These are phyloP conservation scores for Idaea aversata DNA, from an alignment of 2,888 invertebrate genomes.

Conservation along the genomic window DNA sequence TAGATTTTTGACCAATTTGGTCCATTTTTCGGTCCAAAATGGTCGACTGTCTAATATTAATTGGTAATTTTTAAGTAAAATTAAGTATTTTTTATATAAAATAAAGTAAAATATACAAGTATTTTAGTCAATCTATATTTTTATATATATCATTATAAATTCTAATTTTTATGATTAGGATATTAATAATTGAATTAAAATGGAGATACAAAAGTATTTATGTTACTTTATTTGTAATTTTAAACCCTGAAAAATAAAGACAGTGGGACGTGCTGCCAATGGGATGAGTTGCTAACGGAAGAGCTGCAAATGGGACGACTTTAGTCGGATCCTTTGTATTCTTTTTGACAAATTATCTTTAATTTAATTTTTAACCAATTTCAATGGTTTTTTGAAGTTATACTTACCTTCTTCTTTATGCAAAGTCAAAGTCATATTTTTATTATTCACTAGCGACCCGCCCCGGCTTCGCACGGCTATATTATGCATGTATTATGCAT, in stretches of 20 bases:
- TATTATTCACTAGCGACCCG: too few relatives aligned
- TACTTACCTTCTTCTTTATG: too few relatives aligned
- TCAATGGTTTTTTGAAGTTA: too few relatives aligned
- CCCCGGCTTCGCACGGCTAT: too few relatives aligned
- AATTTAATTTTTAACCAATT: too few relatives aligned
- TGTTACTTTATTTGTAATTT: slow-evolving; percentile 9
- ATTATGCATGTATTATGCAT: too few relatives aligned
- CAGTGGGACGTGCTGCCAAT: too few relatives aligned
- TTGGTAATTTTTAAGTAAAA: slow-evolving; percentile 45
- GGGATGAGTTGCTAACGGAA: too few relatives aligned
- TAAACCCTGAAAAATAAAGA: background rate
- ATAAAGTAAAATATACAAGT: slow-evolving; percentile 47
- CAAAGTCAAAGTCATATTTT: too few relatives aligned
- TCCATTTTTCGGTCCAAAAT: slow-evolving; percentile 42
- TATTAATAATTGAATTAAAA: slow-evolving; percentile 65
- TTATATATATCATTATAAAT: slow-evolving; percentile 51
- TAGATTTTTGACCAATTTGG: slow-evolving; percentile 73
- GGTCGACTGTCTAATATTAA: slow-evolving; percentile 71
- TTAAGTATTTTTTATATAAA: slow-evolving; percentile 40
- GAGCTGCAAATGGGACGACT: too few relatives aligned
- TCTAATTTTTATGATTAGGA: slow-evolving; percentile 60
- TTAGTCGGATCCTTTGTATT: too few relatives aligned
- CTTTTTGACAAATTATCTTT: too few relatives aligned
- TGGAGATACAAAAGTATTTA: slow-evolving; percentile 47
- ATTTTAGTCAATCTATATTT: slow-evolving; percentile 45